phyloP scores from a whole-genome alignment of 2,113 vertebrate genomes.

The Centropristis striata region DNA sequence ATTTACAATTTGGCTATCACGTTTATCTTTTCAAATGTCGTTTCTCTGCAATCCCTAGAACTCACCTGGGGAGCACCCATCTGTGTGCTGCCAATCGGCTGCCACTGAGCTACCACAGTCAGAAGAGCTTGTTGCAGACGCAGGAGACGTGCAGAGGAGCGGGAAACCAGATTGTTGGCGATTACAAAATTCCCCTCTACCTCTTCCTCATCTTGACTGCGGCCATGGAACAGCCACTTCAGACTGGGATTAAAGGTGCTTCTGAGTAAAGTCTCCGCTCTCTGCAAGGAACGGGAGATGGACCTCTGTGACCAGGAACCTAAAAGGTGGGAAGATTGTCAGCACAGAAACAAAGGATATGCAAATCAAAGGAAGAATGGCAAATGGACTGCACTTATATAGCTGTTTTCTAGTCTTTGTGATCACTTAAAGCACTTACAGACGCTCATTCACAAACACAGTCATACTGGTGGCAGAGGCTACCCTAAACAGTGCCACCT shows the following conservation, averaged over 20 bases:
- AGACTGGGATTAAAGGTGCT: slow-evolving; percentile 72
- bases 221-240: slow-evolving; percentile 63
- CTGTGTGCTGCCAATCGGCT: slow-evolving; percentile 27
- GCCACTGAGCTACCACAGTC: slow-evolving; percentile 68
- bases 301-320: slow-evolving; percentile 68
- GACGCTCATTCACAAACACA: no score
- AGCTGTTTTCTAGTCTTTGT: no score
- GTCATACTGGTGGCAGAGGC: no score
- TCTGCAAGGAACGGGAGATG: slow-evolving; percentile 72
- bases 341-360: neutral
- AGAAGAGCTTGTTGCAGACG: slow-evolving; percentile 73
- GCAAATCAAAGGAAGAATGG: neutral
- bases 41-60: neutral
- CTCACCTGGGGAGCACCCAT: slow-evolving; percentile 35
- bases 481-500: no score
- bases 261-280: slow-evolving; percentile 71
- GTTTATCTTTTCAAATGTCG: neutral
- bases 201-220: slow-evolving; percentile 59
- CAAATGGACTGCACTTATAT: no score
- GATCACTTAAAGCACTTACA: no score
- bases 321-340: neutral
- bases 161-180: slow-evolving; percentile 71
- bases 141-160: slow-evolving; percentile 73
- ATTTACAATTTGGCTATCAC: no score
- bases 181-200: slow-evolving; percentile 68